Conservation (phyloP, 2,797 vertebrate species). For the Myoxocephalus aenaeus region DNA sequence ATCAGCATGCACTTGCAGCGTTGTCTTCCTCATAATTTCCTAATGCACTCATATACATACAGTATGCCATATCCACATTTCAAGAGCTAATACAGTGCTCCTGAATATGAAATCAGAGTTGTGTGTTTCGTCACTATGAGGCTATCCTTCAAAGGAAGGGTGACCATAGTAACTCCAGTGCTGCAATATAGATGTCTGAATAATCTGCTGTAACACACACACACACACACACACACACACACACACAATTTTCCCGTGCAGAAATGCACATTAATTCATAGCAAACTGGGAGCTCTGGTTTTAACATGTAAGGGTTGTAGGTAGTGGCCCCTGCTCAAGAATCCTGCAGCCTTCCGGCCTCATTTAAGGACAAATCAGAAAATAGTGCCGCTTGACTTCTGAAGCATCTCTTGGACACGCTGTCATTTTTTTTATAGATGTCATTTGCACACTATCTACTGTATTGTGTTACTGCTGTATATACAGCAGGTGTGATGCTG, state of each 20-base stretch:
- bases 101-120: background rate
- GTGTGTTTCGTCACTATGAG: background rate
- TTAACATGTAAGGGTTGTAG: background rate
- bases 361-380: background rate
- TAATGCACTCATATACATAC: background rate
- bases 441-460: background rate
- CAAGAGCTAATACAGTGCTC: background rate
- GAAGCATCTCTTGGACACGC: background rate
- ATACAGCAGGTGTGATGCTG: background rate
- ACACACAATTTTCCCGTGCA: background rate
- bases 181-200: background rate
- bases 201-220: background rate
- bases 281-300: background rate
- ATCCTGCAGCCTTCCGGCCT: background rate
- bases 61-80: background rate
- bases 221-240: too few relatives aligned
- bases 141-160: background rate
- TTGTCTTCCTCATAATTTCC: too few relatives aligned
- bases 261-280: background rate
- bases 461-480: background rate
- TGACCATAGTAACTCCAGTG: slow-evolving; percentile 24
- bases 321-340: background rate
- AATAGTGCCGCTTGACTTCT: background rate
- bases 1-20: too few relatives aligned
- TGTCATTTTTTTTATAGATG: background rate